These are phyloP conservation scores for Lacerta agilis DNA, from an alignment of 2,797 vertebrate genomes.

Conservation along the genomic window DNA sequence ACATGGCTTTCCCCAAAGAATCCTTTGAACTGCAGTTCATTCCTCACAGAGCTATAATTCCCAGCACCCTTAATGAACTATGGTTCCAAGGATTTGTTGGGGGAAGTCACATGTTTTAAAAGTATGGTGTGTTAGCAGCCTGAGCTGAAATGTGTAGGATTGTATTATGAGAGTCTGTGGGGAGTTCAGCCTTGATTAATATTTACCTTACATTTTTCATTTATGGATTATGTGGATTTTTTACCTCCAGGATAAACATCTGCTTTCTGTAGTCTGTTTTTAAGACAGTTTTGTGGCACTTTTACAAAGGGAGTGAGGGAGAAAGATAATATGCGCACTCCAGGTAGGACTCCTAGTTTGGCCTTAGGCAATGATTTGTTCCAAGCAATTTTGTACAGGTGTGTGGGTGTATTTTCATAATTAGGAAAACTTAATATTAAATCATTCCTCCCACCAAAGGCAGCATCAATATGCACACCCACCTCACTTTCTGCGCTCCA, in stretches of 20 bases:
- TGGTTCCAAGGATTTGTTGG: no score
- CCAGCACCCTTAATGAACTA: no score
- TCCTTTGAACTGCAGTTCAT: no score
- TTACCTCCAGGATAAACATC: background rate
- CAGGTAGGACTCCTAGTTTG: background rate
- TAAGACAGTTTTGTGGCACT: background rate
- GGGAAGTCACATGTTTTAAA: no score
- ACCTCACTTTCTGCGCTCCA: slow-evolving; percentile 7
- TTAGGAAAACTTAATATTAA: slow-evolving; percentile 31
- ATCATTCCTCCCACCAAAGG: slow-evolving; percentile 9
- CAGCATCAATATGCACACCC: background rate
- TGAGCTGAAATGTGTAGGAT: no score
- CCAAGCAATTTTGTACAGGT: background rate
- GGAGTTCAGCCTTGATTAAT: background rate
- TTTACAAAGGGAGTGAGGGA: background rate
- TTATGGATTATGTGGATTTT: background rate
- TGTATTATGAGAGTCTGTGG: no score
- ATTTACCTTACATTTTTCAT: background rate
- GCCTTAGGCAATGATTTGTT: slow-evolving; percentile 6
- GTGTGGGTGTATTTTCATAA: slow-evolving; percentile 25
- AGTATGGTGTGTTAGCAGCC: no score
- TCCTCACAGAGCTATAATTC: no score
- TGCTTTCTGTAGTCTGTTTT: background rate
- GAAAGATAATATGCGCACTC: background rate
- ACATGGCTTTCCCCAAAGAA: no score